Conservation (phyloP, 2,797 vertebrate species). For the Myotis findleyi region DNA sequence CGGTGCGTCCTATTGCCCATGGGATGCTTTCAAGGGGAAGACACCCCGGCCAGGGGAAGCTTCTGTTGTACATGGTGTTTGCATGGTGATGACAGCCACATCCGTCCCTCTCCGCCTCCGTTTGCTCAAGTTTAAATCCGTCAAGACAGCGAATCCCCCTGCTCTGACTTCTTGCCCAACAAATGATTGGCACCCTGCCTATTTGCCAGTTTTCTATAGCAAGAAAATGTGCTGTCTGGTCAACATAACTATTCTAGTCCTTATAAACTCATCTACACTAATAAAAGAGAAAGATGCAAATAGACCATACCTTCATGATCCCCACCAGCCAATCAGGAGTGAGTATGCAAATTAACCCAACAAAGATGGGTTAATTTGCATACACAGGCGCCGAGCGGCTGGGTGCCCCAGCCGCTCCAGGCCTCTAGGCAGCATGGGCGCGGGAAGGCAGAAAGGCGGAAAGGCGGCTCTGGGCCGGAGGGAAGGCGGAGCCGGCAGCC, state of each 20-base stretch:
- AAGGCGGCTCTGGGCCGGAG: no score
- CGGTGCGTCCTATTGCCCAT: neutral
- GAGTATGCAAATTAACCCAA: no score
- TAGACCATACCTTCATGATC: no score
- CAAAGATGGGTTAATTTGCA: no score
- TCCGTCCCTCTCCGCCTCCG: neutral
- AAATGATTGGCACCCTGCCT: neutral
- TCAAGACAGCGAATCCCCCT: neutral
- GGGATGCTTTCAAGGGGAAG: neutral
- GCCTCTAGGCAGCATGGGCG: no score
- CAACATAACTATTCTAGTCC: constrained; percentile 17
- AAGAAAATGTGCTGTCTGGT: neutral
- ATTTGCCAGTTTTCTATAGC: neutral
- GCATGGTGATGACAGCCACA: neutral
- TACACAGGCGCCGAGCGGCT: no score
- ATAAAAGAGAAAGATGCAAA: no score
- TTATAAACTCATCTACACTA: neutral
- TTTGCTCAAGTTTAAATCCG: neutral
- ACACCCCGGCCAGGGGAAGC: neutral
- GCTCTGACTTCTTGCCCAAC: neutral
- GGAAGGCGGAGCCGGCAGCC: no score
- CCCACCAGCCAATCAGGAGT: no score
- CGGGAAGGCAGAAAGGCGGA: no score
- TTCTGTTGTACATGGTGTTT: neutral
- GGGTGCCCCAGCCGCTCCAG: no score